Evolutionary conservation across 1,140 invertebrate species (phyloP), one percentile per base, ranked within the genome.

Genomic region (Pseudomyrmex gracilis): DNA sequence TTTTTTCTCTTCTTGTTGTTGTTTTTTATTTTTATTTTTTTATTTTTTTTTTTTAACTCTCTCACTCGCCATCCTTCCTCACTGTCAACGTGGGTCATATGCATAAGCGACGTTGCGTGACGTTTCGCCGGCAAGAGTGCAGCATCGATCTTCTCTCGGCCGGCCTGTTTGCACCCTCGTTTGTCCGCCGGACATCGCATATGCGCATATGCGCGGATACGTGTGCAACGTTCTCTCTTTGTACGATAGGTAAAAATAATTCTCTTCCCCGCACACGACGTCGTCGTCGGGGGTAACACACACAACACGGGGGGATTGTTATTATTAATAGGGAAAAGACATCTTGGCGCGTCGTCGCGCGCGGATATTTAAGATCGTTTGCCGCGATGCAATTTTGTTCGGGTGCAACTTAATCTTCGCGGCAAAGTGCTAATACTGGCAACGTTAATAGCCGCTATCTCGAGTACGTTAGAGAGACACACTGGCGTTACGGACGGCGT

Each of bases 191-290:
- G 76, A 87, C 84, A 34, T 73, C 58, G 45, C 70, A 43, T 82
- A 82, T 63, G 78, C 78, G 78, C 78, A 63, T 74, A 20, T 57
- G 15, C 55, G 51, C 57, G 57, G 63, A 68, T 73, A 58, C 70
- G 61, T 63, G 49, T n/a, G 45, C 53, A 34, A 47, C 61, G 43
- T 47, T 20, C 68, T 70, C 77, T 86, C 83, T 86, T 61, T 74
- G 55, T 57, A 49, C 51, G 80, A 20, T 13, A 73, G 84, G 63
- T 86, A 86, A 87, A 87, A 87, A 86, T 87, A 87, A 86, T 80
- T 85, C 34, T 34, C 5, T 82, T 60, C 58, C 78, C 71, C 67
- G 57, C 60, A 64, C 53, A 51, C 84, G 15, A 22, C 66, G 55
- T 24, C 84, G 15, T 17, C 66, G 55, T 24, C 57, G 58, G 58